Conservation (phyloP, 2,888 invertebrate species). For the Acronicta aceris region DNA sequence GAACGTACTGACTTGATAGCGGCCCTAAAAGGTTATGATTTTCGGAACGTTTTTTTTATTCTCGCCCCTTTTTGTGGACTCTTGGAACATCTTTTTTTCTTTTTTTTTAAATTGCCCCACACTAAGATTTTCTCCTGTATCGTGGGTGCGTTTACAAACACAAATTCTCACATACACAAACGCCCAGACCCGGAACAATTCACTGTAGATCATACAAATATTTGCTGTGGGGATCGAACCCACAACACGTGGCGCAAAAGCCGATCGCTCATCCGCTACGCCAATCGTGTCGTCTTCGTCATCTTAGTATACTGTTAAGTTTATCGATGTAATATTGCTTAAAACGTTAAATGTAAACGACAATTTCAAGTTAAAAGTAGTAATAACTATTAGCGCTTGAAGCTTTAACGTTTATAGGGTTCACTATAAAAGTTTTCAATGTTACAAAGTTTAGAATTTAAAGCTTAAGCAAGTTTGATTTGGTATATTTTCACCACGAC, state of each 20-base stretch:
- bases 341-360: background rate
- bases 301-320: background rate
- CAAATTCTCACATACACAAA: too few species aligned
- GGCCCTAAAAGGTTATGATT: slow-evolving; percentile 49
- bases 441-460: background rate
- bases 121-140: too few species aligned
- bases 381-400: background rate
- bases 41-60: slow-evolving; percentile 33
- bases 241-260: too few species aligned
- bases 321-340: background rate
- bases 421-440: background rate
- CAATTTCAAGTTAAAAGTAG: background rate
- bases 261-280: too few species aligned
- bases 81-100: slow-evolving; percentile 4
- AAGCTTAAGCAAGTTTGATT: background rate
- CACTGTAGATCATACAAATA: too few species aligned
- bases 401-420: background rate
- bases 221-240: too few species aligned
- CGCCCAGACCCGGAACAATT: too few species aligned
- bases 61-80: slow-evolving; percentile 20
- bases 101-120: too few species aligned
- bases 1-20: slow-evolving; percentile 54
- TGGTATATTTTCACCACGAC: too few species aligned
- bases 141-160: too few species aligned
- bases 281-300: too few species aligned